Base-by-base conservation (phyloP, 1,140 invertebrate species). In the Maconellicoccus hirsutus region DNA sequence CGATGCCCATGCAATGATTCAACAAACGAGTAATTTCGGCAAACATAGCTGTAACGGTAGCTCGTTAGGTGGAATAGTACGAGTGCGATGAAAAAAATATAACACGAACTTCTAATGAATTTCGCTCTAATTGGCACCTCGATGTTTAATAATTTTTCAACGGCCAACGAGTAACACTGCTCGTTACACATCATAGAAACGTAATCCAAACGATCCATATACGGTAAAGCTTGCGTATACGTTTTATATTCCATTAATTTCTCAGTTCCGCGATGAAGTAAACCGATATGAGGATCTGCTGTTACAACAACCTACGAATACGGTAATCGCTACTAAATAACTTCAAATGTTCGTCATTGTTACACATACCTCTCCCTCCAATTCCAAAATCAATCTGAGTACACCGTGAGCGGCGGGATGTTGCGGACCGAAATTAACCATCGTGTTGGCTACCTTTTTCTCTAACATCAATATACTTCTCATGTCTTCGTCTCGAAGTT, bases 131-230 rank as follows among this genome's bases (percentile, higher is more conserved):
- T 74, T 0, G 97, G 96, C 66, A 98, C 85, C 73, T 98, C 93
- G 77, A 98, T 96, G 77, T 97, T 96, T 0, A 99, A 82, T 6
- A 99, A 81, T 78, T 98, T 98, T 79, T 99, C 96, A 8, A 99
- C 88, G 6, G 96, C 96, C 70, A 99, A 77, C 10, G 94, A 95
- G 80, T 91, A 99, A 76, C 92, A 94, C 77, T 98, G 95, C 79
- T 99, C 97, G 80, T 98, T 98, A 81, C 91, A 94, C 96, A 99
- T 98, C 96, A 98, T 98, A 0, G 95, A 98, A 0, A 98, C 95
- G 78, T 99, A 99, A 80, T 99, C 97, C n/a, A 99, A 82, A 1
- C 97, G 87, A 82, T 98, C 96, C 79, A 98, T 98, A 79, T 98
- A 99, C 0, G 97, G 97, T 71, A 99, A 80, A 0, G 96, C 95